Evolutionary conservation across 2,888 invertebrate species (phyloP).

Genomic region (Nyleta sp.): DNA sequence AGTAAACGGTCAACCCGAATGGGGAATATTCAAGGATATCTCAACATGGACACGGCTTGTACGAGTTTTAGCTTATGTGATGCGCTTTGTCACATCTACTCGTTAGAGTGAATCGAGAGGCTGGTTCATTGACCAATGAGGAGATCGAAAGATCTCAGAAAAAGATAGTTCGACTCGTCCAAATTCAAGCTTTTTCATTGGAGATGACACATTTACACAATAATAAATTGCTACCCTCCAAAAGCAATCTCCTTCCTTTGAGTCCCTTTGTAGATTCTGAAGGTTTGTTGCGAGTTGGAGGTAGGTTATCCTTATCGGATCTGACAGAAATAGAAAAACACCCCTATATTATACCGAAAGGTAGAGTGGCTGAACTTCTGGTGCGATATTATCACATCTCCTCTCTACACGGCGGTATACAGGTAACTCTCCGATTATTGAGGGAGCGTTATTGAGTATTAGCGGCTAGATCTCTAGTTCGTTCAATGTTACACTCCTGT

Average conservation of each 20-base stretch:
- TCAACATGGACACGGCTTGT: background rate
- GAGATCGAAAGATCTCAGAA: background rate
- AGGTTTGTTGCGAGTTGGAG: constrained; percentile 19
- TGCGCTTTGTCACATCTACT: background rate
- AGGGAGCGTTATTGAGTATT: constrained; percentile 48
- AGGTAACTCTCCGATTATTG: constrained; percentile 36
- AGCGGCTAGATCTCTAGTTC: constrained; percentile 21
- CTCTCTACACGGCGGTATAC: constrained; percentile 48
- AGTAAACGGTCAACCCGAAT: background rate
- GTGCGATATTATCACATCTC: background rate
- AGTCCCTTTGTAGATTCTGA: constrained; percentile 28
- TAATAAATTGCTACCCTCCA: background rate
- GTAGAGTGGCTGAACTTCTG: constrained; percentile 1
- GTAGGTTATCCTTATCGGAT: background rate
- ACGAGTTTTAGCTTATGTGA: background rate
- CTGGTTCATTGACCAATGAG: background rate
- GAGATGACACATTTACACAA: background rate
- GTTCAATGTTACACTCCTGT: constrained; percentile 6
- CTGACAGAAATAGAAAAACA: constrained; percentile 10
- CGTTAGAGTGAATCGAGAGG: too few species aligned
- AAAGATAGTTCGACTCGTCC: background rate
- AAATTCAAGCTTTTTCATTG: background rate
- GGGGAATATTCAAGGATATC: background rate
- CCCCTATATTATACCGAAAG: constrained; percentile 17
- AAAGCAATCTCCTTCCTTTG: background rate